Conservation (phyloP, 1,140 invertebrate genomes). For the Cotesia vestalis region DNA sequence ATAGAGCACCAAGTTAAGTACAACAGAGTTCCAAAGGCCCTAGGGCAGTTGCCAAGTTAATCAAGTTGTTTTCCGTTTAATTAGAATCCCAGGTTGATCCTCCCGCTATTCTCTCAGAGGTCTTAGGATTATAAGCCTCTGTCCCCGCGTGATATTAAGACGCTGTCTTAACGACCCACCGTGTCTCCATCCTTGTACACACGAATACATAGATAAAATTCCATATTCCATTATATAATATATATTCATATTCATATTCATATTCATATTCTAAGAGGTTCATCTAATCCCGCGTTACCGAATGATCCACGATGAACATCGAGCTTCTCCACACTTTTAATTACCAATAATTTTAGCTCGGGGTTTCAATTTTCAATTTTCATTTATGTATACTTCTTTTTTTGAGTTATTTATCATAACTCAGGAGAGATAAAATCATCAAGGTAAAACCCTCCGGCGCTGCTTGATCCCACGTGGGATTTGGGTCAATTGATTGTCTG, state of each 20-base stretch:
- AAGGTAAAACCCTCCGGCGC: too few species aligned
- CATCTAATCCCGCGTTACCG: too few species aligned
- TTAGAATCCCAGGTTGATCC: conserved; percentile 58
- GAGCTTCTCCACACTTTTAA: too few species aligned
- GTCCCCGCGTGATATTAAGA: conserved; percentile 52
- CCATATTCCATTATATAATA: too few species aligned
- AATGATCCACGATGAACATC: too few species aligned
- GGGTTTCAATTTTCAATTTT: too few species aligned
- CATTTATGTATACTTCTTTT: too few species aligned
- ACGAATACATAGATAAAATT: not conserved
- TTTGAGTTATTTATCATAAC: too few species aligned
- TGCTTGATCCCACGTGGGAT: conserved; percentile 22
- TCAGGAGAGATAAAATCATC: too few species aligned
- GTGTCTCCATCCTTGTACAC: conserved; percentile 28
- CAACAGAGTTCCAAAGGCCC: conserved; percentile 41
- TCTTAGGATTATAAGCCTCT: conserved; percentile 49
- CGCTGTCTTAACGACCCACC: conserved; percentile 36
- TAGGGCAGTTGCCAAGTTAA: conserved; percentile 55
- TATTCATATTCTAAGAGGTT: too few species aligned
- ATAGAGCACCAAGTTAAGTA: conserved; percentile 7
- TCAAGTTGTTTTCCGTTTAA: conserved; percentile 60
- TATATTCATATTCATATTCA: too few species aligned
- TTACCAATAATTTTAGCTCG: too few species aligned
- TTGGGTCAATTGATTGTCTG: conserved; percentile 38
- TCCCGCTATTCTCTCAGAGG: conserved; percentile 47